phyloP scores from a whole-genome alignment of 2,797 vertebrate species.

The Eleutherodactylus coqui region DNA sequence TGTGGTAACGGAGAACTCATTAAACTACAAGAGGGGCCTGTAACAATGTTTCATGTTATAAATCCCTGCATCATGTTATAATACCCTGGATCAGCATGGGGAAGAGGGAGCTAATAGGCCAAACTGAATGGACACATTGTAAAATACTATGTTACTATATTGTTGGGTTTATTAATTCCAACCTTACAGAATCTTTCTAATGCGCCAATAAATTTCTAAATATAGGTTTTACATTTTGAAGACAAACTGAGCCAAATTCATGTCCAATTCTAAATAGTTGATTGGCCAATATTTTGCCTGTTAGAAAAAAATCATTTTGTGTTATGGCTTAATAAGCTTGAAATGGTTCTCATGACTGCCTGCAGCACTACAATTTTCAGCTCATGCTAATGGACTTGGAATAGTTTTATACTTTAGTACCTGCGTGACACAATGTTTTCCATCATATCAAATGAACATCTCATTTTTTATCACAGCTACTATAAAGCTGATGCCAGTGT shows the following conservation, averaged over 20 bases:
- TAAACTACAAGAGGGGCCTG: no score
- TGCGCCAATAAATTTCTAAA: conserved; percentile 9
- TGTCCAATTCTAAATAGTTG: conserved; percentile 22
- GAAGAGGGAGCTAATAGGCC: no score
- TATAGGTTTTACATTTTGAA: conserved; percentile 26
- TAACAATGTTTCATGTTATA: no score
- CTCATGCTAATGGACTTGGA: conserved; percentile 36
- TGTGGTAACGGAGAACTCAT: no score
- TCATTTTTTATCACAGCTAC: conserved; percentile 18
- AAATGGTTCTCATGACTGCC: conserved; percentile 27
- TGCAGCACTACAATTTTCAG: conserved; percentile 46
- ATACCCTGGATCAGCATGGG: no score
- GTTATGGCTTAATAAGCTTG: conserved; percentile 43
- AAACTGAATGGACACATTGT: no score
- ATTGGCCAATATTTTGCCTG: conserved; percentile 32
- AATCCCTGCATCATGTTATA: no score
- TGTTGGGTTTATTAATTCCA: conserved; percentile 21
- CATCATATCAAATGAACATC: conserved; percentile 28
- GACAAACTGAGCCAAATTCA: conserved; percentile 1
- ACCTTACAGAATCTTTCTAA: not conserved
- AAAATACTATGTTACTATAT: no score
- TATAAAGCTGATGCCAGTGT: not conserved
- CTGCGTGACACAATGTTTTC: conserved; percentile 30
- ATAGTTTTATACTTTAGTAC: conserved; percentile 41
- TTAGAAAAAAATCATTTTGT: conserved; percentile 27